Percentiles rank a stretch among this genome's conserved stretches.
These are phyloP conservation scores for Saturnia pavonia DNA, from an alignment of 2,888 invertebrate species.

Conservation along the genomic window DNA sequence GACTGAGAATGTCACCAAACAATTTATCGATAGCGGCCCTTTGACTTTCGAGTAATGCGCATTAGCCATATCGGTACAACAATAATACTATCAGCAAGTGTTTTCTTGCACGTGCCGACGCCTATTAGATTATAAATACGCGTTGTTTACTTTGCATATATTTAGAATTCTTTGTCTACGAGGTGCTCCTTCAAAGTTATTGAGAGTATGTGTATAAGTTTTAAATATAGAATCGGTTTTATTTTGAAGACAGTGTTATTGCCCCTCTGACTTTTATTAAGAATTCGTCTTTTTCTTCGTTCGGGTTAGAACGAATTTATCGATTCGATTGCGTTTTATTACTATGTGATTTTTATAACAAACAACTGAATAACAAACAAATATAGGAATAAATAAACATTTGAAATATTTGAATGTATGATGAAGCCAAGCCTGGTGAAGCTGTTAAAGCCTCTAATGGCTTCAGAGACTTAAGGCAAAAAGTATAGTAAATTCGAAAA, in stretches of 20 bases:
- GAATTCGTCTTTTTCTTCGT: background rate
- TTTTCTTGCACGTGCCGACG: conserved; percentile 28
- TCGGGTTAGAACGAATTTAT: background rate
- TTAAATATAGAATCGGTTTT: conserved; percentile 2
- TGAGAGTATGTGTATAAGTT: background rate
- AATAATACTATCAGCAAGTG: conserved; percentile 28
- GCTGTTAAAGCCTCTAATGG: too few relatives aligned
- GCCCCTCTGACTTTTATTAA: background rate
- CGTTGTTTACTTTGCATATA: conserved; percentile 12
- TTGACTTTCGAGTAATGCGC: background rate
- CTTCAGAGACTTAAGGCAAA: too few relatives aligned
- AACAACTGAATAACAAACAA: too few relatives aligned
- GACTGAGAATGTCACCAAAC: background rate
- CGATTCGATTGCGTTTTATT: background rate
- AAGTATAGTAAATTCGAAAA: too few relatives aligned
- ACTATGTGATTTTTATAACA: background rate
- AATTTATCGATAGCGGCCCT: background rate
- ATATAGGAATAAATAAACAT: too few relatives aligned
- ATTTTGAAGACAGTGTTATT: background rate
- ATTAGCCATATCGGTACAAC: background rate
- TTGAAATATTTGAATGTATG: too few relatives aligned
- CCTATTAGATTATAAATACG: conserved; percentile 31
- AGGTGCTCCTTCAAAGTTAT: background rate
- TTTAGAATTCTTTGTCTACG: conserved; percentile 20
- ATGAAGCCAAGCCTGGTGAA: too few relatives aligned